Evolutionary conservation across 2,888 invertebrate species (phyloP).

Genomic region (Iselma pallidipennis): DNA sequence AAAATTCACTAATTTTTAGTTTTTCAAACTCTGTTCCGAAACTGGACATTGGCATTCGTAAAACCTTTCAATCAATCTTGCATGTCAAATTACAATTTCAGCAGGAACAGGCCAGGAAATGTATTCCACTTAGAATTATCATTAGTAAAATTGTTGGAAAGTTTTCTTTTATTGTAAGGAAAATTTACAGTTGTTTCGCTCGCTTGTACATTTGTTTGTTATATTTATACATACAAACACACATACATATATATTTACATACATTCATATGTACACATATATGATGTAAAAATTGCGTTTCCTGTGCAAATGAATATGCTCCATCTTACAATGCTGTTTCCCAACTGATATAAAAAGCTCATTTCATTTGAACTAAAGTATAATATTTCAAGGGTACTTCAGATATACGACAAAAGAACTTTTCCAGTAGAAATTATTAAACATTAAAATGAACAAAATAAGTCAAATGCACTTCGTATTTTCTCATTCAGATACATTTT

Average conservation of each 20-base stretch:
- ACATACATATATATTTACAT: too few species aligned
- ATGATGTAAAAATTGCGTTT: too few species aligned
- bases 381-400: constrained; percentile 29
- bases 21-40: background rate
- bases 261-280: too few species aligned
- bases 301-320: constrained; percentile 28
- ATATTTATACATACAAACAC: too few species aligned
- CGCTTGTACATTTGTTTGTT: background rate
- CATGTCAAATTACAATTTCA: background rate
- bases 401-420: constrained; percentile 23
- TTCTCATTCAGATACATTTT: background rate
- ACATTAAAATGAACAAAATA: constrained; percentile 25
- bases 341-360: constrained; percentile 29
- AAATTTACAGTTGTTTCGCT: background rate
- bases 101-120: background rate
- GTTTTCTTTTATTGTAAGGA: background rate
- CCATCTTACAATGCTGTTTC: constrained; percentile 19
- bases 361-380: constrained; percentile 29
- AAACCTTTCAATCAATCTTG: background rate
- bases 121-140: background rate
- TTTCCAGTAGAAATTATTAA: constrained; percentile 26
- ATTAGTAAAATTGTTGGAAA: background rate
- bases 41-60: background rate
- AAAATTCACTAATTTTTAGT: background rate
- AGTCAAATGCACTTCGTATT: constrained; percentile 5